These are phyloP conservation scores for Quadriops clusia DNA, from an alignment of 2,888 invertebrate species.

Conservation along the genomic window DNA sequence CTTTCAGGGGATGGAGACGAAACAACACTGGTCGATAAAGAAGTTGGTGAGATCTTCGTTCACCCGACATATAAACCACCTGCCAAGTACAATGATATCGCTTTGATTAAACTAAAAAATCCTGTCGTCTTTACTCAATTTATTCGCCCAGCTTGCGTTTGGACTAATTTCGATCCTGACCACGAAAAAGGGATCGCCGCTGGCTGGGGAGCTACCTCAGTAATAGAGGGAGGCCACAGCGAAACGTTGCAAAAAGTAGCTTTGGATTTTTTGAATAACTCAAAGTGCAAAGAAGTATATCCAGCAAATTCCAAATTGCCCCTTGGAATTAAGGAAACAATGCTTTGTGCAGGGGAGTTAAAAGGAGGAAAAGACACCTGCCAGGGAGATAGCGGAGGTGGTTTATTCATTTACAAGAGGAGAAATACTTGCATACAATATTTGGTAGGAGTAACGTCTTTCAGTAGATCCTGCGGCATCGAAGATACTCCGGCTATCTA, in stretches of 20 bases:
- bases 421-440: slow-evolving; percentile 46
- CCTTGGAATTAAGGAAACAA: slow-evolving; percentile 28
- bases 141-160: slow-evolving; percentile 54
- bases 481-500: slow-evolving; percentile 44
- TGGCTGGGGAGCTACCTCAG: slow-evolving; percentile 48
- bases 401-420: slow-evolving; percentile 43
- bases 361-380: slow-evolving; percentile 32
- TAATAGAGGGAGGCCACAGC: slow-evolving; percentile 26
- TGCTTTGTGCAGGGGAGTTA: slow-evolving; percentile 40
- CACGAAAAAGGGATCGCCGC: slow-evolving; percentile 44
- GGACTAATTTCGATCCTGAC: slow-evolving; percentile 32
- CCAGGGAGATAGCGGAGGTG: slow-evolving; percentile 66
- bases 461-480: slow-evolving; percentile 43
- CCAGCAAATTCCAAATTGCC: slow-evolving; percentile 21
- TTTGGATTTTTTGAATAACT: slow-evolving; percentile 30
- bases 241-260: slow-evolving; percentile 35
- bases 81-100: slow-evolving; percentile 52
- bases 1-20: slow-evolving; percentile 39
- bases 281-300: slow-evolving; percentile 27
- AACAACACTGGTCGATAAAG: slow-evolving; percentile 38
- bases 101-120: slow-evolving; percentile 43
- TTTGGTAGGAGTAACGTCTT: slow-evolving; percentile 47
- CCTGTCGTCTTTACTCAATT: slow-evolving; percentile 37
- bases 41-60: slow-evolving; percentile 35
- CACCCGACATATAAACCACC: slow-evolving; percentile 47